These are phyloP conservation scores for Andricus grossulariae DNA, from an alignment of 1,140 invertebrate genomes.

Conservation along the genomic window DNA sequence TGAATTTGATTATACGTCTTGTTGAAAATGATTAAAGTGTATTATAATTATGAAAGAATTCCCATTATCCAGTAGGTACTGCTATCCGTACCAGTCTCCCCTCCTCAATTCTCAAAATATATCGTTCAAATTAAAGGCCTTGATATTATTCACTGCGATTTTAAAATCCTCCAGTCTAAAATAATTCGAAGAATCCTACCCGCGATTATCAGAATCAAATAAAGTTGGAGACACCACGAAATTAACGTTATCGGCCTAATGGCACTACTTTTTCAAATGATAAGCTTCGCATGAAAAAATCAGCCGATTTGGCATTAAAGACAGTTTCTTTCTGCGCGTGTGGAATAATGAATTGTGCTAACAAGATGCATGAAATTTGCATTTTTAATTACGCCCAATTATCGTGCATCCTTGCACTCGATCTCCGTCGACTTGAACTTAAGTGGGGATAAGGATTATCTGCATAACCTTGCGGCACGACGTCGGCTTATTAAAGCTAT, in stretches of 20 bases:
- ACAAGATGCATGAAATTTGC: conserved; percentile 51
- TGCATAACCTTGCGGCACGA: conserved; percentile 38
- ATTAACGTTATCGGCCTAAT: conserved; percentile 14
- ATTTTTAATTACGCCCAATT: conserved; percentile 60
- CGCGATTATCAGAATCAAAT: conserved; percentile 18
- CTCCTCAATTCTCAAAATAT: too few relatives aligned
- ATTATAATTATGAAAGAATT: too few relatives aligned
- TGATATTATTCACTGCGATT: too few relatives aligned
- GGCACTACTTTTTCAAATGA: neutral
- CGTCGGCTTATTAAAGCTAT: conserved; percentile 54
- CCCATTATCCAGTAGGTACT: too few relatives aligned
- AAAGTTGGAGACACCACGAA: conserved; percentile 6
- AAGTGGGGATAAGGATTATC: conserved; percentile 28
- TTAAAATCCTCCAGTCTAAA: neutral
- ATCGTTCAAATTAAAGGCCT: neutral
- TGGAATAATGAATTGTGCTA: conserved; percentile 46
- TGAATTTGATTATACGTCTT: too few relatives aligned
- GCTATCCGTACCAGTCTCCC: too few relatives aligned
- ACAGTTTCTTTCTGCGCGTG: conserved; percentile 6
- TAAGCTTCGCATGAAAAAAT: neutral
- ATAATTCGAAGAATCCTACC: neutral
- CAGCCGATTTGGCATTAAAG: conserved; percentile 23
- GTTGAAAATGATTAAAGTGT: too few relatives aligned
- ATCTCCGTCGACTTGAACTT: conserved; percentile 1
- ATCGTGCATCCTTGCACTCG: conserved; percentile 37